Evolutionary conservation across 2,113 vertebrate species (phyloP), one percentile per base, ranked within the genome.

Genomic region (Proteles cristata): DNA sequence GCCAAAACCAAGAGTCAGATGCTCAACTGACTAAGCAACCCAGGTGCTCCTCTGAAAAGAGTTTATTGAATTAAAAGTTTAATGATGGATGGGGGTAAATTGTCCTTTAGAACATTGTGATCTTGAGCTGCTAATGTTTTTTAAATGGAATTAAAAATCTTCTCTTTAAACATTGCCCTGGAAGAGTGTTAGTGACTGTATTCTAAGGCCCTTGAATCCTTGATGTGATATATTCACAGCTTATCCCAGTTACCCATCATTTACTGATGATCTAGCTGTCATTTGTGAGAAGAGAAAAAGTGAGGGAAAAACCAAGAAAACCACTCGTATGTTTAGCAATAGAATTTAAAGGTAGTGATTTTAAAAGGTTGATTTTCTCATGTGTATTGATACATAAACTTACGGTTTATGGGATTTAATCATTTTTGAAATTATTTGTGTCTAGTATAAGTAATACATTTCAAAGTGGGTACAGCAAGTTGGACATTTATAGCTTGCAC

Each of bases 401-500:
- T 79, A 61, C 26, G 96, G 94, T 79, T 71, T 90, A 31, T 39
- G 26, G 33, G 9, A 93, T 73, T 73, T 73, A 79, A 77, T 94
- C 43, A 55, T 92, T 89, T 26, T 84, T 45, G 69, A 76, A 82
- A 31, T 97, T 89, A 91, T 83, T 90, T 92, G 48, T 88, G 16
- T 83, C 55, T 90, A 21, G 31, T 90, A 14, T 77, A 93, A 95
- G 53, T 53, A 33, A 76, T 91, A 74, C 45, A 73, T 82, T 88
- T 91, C 53, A 95, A 93, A 96, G 85, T n/a, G 88, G 85, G 55
- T 58, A 26, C 16, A 80, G 68, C 31, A 92, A 26, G 8, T 77
- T 84, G 58, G 74, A 96, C 90, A 79, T 96, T 98, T 96, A 96
- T 88, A 80, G 69, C 71, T 88, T 63, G 11, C 50, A 23, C 31